Base-by-base conservation (phyloP, 2,113 vertebrate species). In the Sinocyclocheilus grahami region DNA sequence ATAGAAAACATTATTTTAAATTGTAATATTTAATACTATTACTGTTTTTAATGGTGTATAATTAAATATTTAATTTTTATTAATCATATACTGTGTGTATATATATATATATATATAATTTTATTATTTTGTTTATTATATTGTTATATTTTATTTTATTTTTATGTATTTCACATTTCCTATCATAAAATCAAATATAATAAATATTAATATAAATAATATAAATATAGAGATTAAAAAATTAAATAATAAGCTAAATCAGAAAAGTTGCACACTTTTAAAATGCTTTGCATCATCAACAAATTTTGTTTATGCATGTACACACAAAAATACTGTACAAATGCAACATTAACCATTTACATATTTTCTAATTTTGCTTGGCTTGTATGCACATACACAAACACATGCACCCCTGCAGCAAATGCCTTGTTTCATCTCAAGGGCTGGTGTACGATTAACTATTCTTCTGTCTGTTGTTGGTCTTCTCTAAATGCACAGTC, bases 401-500 rank as follows among this genome's bases (percentile, higher is more conserved):
- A 67, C 5, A 9, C 42, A 30, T 51, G 42, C 60, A 30, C 24
- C 18, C 16, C 42, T 69, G 14, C 16, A 71, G 12, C 24, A 82
- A 82, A 81, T 65, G 63, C 71, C 63, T 82, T 37, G 20, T 72
- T 83, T 83, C 27, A 71, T 83, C 42, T 83, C 81, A n/a, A 69
- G 53, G 30, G 51, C 69, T 84, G 33, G 82, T 84, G 82, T 60
- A 84, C 51, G 7, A 84, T 84, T 84, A 84, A 84, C 51, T 74
- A 18, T 58, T 42, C 51, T 60, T 53, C 48, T 74, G 51, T 75
- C 67, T 58, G 69, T 60, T 72, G 48, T 84, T 84, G 82, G 65
- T 60, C 69, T 92, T 95, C 94, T 95, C 90, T 90, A 91, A 89
- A 95, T 95, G 95, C 95, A 91, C 89, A 94, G 90, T 95, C 95